A percentile compares a stretch with the other conserved stretches of the same genome.
phyloP scores from a whole-genome alignment of 1,140 invertebrate genomes.

The Spodoptera litura region DNA sequence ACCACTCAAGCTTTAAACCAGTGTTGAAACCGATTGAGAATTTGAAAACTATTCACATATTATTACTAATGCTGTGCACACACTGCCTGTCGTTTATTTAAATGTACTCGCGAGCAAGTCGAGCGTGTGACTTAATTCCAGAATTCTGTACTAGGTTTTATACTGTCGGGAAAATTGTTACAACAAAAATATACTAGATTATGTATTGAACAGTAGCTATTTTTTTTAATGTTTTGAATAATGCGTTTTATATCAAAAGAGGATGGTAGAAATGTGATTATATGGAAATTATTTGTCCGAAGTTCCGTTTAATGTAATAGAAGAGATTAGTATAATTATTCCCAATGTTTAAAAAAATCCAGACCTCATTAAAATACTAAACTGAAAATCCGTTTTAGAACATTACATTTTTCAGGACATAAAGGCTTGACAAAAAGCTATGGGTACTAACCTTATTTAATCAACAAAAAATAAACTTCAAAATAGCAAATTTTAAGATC shows the following conservation, averaged over 20 bases:
- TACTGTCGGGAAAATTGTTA: background rate
- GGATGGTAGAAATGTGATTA: too few relatives aligned
- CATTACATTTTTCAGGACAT: too few relatives aligned
- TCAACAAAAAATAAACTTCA: background rate
- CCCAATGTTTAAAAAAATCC: too few relatives aligned
- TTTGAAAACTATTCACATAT: slow-evolving; percentile 43
- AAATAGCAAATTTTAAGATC: background rate
- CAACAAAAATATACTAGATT: background rate
- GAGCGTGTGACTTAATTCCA: slow-evolving; percentile 48
- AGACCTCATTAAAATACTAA: too few relatives aligned
- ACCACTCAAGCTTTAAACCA: background rate
- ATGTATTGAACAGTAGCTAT: slow-evolving; percentile 4
- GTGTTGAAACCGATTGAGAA: slow-evolving; percentile 20
- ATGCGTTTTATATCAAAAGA: too few relatives aligned
- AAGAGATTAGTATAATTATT: too few relatives aligned
- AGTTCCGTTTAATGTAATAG: too few relatives aligned
- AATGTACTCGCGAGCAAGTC: slow-evolving; percentile 48
- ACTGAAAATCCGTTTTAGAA: too few relatives aligned
- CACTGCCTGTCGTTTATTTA: slow-evolving; percentile 48
- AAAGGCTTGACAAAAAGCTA: too few relatives aligned
- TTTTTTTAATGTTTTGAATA: too few relatives aligned
- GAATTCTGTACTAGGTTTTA: slow-evolving; percentile 23
- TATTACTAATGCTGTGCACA: slow-evolving; percentile 51
- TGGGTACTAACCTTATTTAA: too few relatives aligned
- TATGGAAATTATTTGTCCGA: too few relatives aligned